Evolutionary conservation across 2,797 vertebrate species (phyloP).

Genomic region (Pseudocheirus occidentalis): DNA sequence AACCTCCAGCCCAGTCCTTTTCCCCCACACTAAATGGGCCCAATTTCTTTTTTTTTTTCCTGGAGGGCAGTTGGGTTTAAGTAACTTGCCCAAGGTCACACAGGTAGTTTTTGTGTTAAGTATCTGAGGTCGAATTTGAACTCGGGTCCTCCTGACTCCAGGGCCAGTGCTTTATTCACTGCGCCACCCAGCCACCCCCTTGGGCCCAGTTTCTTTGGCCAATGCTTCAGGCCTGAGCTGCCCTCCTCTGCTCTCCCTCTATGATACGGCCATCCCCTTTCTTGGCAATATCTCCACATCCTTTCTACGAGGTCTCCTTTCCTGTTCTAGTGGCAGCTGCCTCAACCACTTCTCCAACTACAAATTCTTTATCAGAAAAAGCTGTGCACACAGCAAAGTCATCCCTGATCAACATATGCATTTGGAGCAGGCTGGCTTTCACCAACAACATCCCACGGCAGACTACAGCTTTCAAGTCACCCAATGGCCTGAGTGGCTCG

Average conservation of each 20-base stretch:
- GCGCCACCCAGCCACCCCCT: too few species aligned
- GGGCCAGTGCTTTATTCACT: too few species aligned
- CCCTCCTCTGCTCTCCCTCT: background rate
- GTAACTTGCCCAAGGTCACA: too few species aligned
- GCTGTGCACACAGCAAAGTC: background rate
- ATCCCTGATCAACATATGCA: background rate
- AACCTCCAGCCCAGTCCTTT: too few species aligned
- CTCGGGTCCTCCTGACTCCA: too few species aligned
- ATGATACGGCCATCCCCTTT: background rate
- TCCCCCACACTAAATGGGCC: background rate
- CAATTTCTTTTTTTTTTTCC: background rate
- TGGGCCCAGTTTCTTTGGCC: background rate
- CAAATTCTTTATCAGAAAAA: background rate
- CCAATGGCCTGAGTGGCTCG: background rate
- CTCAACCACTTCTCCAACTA: background rate
- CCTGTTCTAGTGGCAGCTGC: background rate
- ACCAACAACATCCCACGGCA: background rate
- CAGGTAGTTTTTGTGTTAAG: too few species aligned
- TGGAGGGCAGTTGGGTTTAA: too few species aligned
- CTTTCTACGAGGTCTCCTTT: background rate
- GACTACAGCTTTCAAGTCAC: background rate
- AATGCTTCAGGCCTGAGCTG: background rate
- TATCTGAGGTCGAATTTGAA: too few species aligned
- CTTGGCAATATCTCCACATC: background rate
- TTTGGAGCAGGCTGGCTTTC: background rate